A percentile compares a stretch with the other conserved stretches of the same genome.
These are phyloP conservation scores for Agrochola lychnidis DNA, from an alignment of 2,888 invertebrate species.

Conservation along the genomic window DNA sequence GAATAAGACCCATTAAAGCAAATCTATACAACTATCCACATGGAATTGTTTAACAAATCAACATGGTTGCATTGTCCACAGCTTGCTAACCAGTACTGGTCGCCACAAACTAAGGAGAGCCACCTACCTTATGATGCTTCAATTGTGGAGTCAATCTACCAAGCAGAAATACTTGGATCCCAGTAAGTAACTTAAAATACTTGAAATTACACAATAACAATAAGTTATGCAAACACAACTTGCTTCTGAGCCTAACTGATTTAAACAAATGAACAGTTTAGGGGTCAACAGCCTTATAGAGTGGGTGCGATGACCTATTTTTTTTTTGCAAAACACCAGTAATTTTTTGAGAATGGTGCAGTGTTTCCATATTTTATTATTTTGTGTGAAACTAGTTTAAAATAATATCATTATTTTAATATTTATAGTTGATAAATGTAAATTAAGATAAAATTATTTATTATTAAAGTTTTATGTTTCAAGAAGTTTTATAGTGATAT, in stretches of 20 bases:
- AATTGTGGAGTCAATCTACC: conserved; percentile 97
- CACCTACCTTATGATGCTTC: conserved; percentile 94
- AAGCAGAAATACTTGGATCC: conserved; percentile 95
- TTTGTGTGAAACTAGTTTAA: neutral
- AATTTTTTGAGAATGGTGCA: conserved; percentile 48
- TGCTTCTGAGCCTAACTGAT: conserved; percentile 84
- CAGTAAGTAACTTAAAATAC: conserved; percentile 90
- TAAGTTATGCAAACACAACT: conserved; percentile 55
- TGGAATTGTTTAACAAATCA: conserved; percentile 83
- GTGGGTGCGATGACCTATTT: conserved; percentile 84
- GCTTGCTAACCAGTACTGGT: conserved; percentile 98
- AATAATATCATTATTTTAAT: neutral
- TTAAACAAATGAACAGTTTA: conserved; percentile 81
- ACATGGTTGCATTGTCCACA: conserved; percentile 88
- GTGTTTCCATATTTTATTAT: conserved; percentile 56
- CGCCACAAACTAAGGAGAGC: conserved; percentile 94
- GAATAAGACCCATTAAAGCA: conserved; percentile 60
- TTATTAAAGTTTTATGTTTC: neutral
- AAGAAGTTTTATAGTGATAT: conserved; percentile 34
- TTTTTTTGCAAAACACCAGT: conserved; percentile 78
- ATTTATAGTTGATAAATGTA: neutral
- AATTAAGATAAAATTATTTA: conserved; percentile 3
- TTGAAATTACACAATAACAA: conserved; percentile 42
- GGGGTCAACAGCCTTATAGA: conserved; percentile 85
- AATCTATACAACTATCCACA: conserved; percentile 87